phyloP scores from a whole-genome alignment of 2,113 vertebrate genomes.

The Cryptotis parvus region DNA sequence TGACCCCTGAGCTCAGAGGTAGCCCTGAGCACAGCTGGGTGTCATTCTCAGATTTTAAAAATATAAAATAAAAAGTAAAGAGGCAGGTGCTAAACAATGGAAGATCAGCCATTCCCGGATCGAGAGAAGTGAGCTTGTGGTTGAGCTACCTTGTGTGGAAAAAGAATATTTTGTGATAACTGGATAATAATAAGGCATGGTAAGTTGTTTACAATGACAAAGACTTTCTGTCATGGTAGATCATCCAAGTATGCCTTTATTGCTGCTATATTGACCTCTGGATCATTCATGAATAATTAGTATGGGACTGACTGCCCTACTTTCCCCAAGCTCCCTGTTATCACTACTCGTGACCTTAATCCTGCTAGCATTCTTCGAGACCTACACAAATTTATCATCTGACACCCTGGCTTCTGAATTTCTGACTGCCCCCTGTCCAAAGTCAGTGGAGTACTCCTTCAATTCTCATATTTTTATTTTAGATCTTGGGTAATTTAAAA shows the following conservation, averaged over 20 bases:
- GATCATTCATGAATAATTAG: background rate
- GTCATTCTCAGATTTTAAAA: too few species aligned
- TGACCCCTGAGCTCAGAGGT: too few species aligned
- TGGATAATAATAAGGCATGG: background rate
- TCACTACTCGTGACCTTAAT: background rate
- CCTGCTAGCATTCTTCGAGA: too few species aligned
- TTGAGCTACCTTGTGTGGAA: slow-evolving; percentile 22
- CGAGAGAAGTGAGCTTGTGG: background rate
- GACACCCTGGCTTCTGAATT: background rate
- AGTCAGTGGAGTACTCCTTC: background rate
- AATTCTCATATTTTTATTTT: background rate
- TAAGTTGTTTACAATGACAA: background rate
- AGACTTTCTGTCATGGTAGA: background rate
- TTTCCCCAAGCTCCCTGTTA: background rate
- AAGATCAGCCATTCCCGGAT: background rate
- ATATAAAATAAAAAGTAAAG: too few species aligned
- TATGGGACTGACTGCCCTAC: background rate
- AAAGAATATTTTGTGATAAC: background rate
- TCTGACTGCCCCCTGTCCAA: background rate
- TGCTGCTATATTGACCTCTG: background rate
- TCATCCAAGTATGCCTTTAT: background rate
- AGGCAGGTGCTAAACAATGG: background rate
- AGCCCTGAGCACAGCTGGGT: too few species aligned
- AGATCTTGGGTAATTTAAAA: background rate
- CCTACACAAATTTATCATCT: background rate